A percentile compares a stretch with the other conserved stretches of the same genome.
Evolutionary conservation across 2,113 vertebrate species (phyloP).

Genomic region (Paradoxurus hermaphroditus): DNA sequence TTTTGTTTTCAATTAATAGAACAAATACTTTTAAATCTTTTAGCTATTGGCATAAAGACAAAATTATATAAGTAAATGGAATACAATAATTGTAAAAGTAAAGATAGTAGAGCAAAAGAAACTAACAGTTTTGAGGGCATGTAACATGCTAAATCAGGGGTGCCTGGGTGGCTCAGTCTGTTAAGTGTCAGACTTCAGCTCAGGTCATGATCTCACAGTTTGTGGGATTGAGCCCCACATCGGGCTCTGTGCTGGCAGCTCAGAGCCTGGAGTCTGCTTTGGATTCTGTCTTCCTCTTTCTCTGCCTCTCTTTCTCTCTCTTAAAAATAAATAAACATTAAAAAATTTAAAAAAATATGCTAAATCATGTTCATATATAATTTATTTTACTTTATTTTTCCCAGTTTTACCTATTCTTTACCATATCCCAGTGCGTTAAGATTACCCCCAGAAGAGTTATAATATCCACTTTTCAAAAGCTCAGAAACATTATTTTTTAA

Average conservation of each 20-base stretch:
- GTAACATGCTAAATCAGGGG: not conserved
- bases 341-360: not conserved
- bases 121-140: not conserved
- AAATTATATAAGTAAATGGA: not conserved
- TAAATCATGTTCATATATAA: not conserved
- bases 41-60: not conserved
- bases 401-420: not conserved
- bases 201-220: too few relatives aligned
- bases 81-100: not conserved
- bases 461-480: not conserved
- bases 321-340: too few relatives aligned
- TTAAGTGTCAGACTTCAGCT: too few relatives aligned
- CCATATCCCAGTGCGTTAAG: not conserved
- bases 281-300: too few relatives aligned
- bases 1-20: not conserved
- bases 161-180: too few relatives aligned
- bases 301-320: too few relatives aligned
- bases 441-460: not conserved
- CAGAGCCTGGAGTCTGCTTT: too few relatives aligned
- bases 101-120: not conserved
- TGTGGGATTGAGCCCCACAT: too few relatives aligned
- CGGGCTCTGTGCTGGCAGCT: too few relatives aligned
- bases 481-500: not conserved
- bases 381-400: not conserved
- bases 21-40: constrained; percentile 1